Conservation (phyloP, 2,888 invertebrate species). For the Gari tellinella region DNA sequence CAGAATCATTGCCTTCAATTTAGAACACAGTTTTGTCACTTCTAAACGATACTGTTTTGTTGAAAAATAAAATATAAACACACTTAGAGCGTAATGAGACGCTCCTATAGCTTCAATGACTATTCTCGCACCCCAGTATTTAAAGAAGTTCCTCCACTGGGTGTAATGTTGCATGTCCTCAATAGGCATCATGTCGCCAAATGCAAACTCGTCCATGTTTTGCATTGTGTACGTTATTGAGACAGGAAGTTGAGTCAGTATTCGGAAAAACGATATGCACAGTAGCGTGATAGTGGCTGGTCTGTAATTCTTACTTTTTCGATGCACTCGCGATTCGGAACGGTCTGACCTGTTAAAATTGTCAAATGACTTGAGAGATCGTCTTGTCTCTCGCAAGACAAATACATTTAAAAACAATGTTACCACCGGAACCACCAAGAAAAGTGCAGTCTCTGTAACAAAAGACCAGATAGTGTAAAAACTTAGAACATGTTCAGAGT, state of each 20-base stretch:
- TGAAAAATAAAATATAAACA: slow-evolving; percentile 75
- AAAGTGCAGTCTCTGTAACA: slow-evolving; percentile 72
- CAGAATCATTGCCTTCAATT: neutral
- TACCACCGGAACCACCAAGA: slow-evolving; percentile 70
- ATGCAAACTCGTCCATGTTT: slow-evolving; percentile 27
- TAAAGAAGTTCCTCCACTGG: slow-evolving; percentile 75
- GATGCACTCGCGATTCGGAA: slow-evolving; percentile 29
- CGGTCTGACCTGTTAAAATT: slow-evolving; percentile 1
- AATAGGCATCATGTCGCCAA: slow-evolving; percentile 57
- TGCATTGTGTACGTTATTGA: slow-evolving; percentile 54
- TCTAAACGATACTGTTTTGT: slow-evolving; percentile 71
- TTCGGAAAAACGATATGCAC: slow-evolving; percentile 56
- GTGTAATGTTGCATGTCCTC: slow-evolving; percentile 69
- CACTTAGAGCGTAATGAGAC: slow-evolving; percentile 81
- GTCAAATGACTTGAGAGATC: slow-evolving; percentile 22
- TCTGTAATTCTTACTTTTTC: slow-evolving; percentile 15
- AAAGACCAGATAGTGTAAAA: slow-evolving; percentile 73
- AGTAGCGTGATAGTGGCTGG: slow-evolving; percentile 49
- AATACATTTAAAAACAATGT: slow-evolving; percentile 74
- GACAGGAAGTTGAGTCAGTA: slow-evolving; percentile 50
- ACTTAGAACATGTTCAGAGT: slow-evolving; percentile 24
- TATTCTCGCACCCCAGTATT: slow-evolving; percentile 73
- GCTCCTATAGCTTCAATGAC: slow-evolving; percentile 79
- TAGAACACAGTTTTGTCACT: slow-evolving; percentile 3
- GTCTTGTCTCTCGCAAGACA: slow-evolving; percentile 63